Percentiles rank a stretch among this genome's conserved stretches.
These are phyloP conservation scores for Coptodon rendalli DNA, from an alignment of 2,113 vertebrate genomes.

Conservation along the genomic window DNA sequence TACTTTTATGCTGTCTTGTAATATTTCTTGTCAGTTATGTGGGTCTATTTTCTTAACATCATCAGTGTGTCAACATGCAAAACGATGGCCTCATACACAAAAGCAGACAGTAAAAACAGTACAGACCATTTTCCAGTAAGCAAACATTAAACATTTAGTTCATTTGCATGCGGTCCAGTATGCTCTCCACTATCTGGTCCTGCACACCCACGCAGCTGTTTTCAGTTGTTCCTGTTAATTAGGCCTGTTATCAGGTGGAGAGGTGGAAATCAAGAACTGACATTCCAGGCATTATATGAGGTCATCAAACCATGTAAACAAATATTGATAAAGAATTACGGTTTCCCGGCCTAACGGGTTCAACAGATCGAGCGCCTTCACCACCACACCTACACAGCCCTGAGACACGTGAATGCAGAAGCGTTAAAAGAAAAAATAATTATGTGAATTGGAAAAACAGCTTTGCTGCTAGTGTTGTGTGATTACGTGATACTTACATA, in stretches of 20 bases:
- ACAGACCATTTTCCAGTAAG: not conserved
- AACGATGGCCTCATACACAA: not conserved
- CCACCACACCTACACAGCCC: not conserved
- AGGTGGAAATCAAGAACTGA: not conserved
- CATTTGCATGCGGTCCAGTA: not conserved
- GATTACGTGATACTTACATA: conserved; percentile 86
- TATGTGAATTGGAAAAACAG: not conserved
- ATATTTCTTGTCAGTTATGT: not conserved
- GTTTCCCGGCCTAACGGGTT: not conserved
- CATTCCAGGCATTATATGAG: not conserved
- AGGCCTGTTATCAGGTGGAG: not conserved
- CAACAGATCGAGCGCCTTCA: not conserved
- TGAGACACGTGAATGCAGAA: not conserved
- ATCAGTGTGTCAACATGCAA: not conserved
- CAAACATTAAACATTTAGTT: not conserved
- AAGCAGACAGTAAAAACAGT: not conserved
- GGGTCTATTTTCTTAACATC: not conserved
- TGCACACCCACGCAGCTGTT: not conserved
- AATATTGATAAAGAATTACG: not conserved
- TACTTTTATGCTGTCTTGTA: not conserved
- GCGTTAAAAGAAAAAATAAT: not conserved
- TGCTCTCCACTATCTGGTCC: not conserved
- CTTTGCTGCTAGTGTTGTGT: not conserved
- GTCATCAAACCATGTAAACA: not conserved
- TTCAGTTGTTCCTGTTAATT: not conserved